These are phyloP conservation scores for Thermophis baileyi DNA, from an alignment of 2,113 vertebrate genomes.

Conservation along the genomic window DNA sequence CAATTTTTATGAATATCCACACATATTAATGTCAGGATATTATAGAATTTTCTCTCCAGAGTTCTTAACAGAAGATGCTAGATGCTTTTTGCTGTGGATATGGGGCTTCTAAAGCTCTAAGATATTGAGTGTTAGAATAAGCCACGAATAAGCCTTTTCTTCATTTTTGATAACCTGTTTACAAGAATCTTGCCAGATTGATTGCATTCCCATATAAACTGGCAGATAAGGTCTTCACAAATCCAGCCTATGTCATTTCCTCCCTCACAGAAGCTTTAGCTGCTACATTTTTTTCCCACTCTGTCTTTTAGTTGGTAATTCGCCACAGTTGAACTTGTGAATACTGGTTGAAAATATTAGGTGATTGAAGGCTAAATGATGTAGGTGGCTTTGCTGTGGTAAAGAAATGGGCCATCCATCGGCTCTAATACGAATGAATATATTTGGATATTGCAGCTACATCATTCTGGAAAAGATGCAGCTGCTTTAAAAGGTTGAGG, in stretches of 20 bases:
- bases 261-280: background rate
- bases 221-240: background rate
- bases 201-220: background rate
- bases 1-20: background rate
- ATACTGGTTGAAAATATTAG: too few species aligned
- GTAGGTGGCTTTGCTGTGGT: background rate
- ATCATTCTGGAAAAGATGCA: background rate
- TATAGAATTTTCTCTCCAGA: background rate
- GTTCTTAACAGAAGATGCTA: background rate
- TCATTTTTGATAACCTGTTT: background rate
- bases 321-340: background rate
- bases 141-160: background rate
- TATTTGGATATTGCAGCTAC: background rate
- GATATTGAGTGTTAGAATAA: background rate
- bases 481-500: background rate
- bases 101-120: background rate
- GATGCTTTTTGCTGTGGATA: background rate
- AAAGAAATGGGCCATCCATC: background rate
- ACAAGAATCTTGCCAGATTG: background rate
- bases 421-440: background rate
- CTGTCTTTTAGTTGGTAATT: background rate
- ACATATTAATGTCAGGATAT: background rate
- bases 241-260: background rate
- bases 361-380: background rate
- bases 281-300: background rate